Percentiles rank a stretch among this genome's conserved stretches.
Conservation (phyloP, 2,888 invertebrate species). For the Odontomyia ornata region DNA sequence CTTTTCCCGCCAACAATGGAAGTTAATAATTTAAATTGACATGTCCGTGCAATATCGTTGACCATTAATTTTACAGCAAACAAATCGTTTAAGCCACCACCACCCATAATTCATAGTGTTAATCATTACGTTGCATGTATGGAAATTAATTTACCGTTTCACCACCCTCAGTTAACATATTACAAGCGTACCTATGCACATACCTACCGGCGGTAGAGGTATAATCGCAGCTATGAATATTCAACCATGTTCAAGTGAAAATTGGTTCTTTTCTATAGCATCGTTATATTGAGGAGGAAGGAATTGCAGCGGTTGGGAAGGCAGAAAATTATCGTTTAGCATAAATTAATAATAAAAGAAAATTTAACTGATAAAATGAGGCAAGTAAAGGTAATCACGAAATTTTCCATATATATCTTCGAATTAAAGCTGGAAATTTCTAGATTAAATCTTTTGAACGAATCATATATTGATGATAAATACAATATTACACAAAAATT, state of each 20-base stretch:
- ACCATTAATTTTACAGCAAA: slow-evolving; percentile 39
- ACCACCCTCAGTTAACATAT: slow-evolving; percentile 15
- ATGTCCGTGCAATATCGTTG: slow-evolving; percentile 41
- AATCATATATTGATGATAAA: no score
- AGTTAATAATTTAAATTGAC: slow-evolving; percentile 42
- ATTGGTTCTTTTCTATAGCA: slow-evolving; percentile 23
- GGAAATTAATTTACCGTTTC: slow-evolving; percentile 40
- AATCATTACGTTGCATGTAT: slow-evolving; percentile 40
- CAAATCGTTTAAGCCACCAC: slow-evolving; percentile 39
- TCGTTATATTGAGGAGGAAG: not conserved
- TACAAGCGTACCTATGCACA: slow-evolving; percentile 2
- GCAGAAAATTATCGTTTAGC: slow-evolving; percentile 23
- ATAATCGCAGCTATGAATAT: slow-evolving; percentile 28
- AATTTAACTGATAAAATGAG: no score
- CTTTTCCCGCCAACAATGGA: not conserved
- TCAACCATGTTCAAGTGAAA: slow-evolving; percentile 8
- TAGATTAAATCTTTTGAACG: no score
- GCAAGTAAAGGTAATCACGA: no score
- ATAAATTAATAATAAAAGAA: slow-evolving; percentile 17
- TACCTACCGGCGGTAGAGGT: not conserved
- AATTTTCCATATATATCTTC: no score
- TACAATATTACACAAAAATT: no score
- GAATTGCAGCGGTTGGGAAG: slow-evolving; percentile 1
- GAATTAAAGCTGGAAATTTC: no score
- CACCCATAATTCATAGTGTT: slow-evolving; percentile 36